Base-by-base conservation (phyloP, 2,888 invertebrate species). In the Tineola bisselliella region DNA sequence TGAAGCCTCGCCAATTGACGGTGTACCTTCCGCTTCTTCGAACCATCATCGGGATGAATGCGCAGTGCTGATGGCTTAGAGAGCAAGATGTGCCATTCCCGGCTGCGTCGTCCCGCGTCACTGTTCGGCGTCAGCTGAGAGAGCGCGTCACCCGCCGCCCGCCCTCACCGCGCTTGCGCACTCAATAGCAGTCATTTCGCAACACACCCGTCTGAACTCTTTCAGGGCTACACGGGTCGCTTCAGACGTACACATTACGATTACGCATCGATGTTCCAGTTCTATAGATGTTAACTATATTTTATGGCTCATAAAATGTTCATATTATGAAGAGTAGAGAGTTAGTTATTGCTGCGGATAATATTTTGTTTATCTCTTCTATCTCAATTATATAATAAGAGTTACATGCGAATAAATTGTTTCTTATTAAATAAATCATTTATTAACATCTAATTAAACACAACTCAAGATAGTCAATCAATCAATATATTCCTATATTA, bases 11-110 rank as follows among this genome's bases (percentile, higher is more conserved):
- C 83, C 86, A 86, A 73, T 86, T 87, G 67, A 87, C 87, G 63
- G 86, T 86, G 72, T 87, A 88, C 44, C 88, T 81, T 66, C 88
- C 88, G 73, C 86, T 84, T 67, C 87, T 82, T 73, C 87, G 75
- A 68, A 84, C 87, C 78, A 88, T 87, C 87, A 87, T 88, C 66
- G 73, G 69, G 67, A 69, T 43, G 31, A 44, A 25, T 43, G 43
- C 43, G 25, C 25, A 25, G 25, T 25, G 6, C 25, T 25, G 25
- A 25, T 10, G 38, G 38, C 10, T 38, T 33, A 44, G 38, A 19
- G 33, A 43, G 18, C 56, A 31, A 44, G 25, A 8, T 15, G 48
- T 25, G 25, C 18, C 59, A 59, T 68, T 70, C 71, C 72, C 70
- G 72, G 70, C 70, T 72, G 70, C 79, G 81, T 83, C 84, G 77